phyloP scores from a whole-genome alignment of 64 coral and sea anemone species.

The Trachythela sp. region DNA sequence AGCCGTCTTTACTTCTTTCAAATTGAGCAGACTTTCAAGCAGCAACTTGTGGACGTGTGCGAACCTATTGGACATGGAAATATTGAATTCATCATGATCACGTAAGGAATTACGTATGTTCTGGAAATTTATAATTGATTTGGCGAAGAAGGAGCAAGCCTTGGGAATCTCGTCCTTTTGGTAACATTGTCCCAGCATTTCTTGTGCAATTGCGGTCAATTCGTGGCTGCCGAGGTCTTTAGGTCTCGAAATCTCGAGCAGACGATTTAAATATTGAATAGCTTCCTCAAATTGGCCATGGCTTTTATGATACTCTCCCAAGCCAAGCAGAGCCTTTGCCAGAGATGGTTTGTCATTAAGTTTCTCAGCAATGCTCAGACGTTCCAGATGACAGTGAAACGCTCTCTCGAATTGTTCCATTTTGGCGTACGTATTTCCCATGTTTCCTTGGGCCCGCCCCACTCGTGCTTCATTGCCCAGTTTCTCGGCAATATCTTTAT shows the following conservation, averaged over 20 bases:
- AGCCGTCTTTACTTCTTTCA: too few species aligned
- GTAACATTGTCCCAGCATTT: too few species aligned
- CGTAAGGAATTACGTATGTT: too few species aligned
- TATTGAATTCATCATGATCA: too few species aligned
- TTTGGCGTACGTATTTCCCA: slow-evolving; percentile 20
- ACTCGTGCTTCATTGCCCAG: not conserved
- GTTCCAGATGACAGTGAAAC: not conserved
- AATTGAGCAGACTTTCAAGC: too few species aligned
- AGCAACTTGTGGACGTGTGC: too few species aligned
- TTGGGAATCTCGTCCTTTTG: too few species aligned
- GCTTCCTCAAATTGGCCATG: not conserved
- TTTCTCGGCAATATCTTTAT: not conserved
- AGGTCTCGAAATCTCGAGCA: not conserved
- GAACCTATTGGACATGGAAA: too few species aligned
- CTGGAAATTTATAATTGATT: too few species aligned
- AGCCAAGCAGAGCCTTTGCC: not conserved
- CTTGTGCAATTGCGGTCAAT: too few species aligned
- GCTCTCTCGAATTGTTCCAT: slow-evolving; percentile 8
- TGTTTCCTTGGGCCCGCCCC: not conserved
- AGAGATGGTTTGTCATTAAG: not conserved
- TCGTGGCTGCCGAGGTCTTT: too few species aligned
- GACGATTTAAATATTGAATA: not conserved
- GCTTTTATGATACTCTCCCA: not conserved
- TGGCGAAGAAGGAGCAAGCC: too few species aligned
- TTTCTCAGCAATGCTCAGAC: not conserved